phyloP scores from a whole-genome alignment of 2,797 vertebrate genomes.

The Phalanger gymnotis region DNA sequence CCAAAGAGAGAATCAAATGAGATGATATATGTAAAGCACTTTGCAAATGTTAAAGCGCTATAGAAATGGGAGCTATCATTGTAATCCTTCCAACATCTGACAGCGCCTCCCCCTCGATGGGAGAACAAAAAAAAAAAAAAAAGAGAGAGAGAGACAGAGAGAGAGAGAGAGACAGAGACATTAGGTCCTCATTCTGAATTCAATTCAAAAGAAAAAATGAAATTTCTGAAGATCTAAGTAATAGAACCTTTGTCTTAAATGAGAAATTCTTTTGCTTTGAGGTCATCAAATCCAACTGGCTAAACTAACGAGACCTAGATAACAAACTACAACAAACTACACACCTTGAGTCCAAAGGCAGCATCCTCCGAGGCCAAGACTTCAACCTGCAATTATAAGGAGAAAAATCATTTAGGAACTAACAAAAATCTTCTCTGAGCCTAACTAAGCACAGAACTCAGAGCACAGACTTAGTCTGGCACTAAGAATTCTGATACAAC shows the following conservation, averaged over 20 bases:
- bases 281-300: conserved; percentile 43
- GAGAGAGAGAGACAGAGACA: too few species aligned
- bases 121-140: conserved; percentile 52
- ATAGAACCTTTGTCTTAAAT: conserved; percentile 40
- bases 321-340: conserved; percentile 77
- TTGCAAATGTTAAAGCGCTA: neutral
- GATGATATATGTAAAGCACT: neutral
- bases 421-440: conserved; percentile 54
- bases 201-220: conserved; percentile 29
- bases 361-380: conserved; percentile 83
- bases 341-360: conserved; percentile 86
- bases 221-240: conserved; percentile 49
- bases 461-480: conserved; percentile 31
- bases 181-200: conserved; percentile 22
- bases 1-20: neutral
- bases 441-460: conserved; percentile 55
- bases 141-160: too few species aligned
- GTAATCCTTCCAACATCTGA: neutral
- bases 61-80: neutral
- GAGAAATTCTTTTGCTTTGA: conserved; percentile 19
- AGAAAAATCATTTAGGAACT: conserved; percentile 79
- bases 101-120: neutral
- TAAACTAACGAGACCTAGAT: conserved; percentile 46
- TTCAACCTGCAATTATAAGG: conserved; percentile 85
- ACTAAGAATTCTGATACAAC: neutral